Evolutionary conservation across 2,113 vertebrate genomes (phyloP), one percentile per base, ranked within the genome.

Genomic region (Anoplopoma fimbria): DNA sequence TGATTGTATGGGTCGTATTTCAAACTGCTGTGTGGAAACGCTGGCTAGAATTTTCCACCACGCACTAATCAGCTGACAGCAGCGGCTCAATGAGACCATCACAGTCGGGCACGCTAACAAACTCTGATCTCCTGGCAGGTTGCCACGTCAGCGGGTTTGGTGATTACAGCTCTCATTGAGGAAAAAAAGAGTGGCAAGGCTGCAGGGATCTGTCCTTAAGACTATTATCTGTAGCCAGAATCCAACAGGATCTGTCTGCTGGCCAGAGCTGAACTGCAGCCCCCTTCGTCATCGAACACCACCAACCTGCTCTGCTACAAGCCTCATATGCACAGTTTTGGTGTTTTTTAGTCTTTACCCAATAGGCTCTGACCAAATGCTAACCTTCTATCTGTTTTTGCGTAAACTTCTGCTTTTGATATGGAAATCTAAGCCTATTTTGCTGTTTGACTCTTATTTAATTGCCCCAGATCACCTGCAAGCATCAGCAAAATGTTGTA

Each of bases 161-260:
- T 75, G 83, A 82, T 76, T 65, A 73, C 29, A 33, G 69, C 29
- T 47, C 49, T 85, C 15, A 81, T 71, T 81, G 68, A 79, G 79
- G 65, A 76, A 82, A 89, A 69, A 76, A 82, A 89, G 69, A 71
- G 34, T 68, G 42, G 36, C 79, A 1, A 1, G 60, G 70, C 64
- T 69, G 77, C 71, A 69, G 62, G 27, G 78, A 78, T 82, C 78
- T 57, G 64, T 53, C 70, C 75, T 63, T 76, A 87, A 85, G 79
- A 77, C 74, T 14, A 72, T 81, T 82, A 81, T 84, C 87, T 87
- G 72, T 1, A 60, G 62, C 79, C 53, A 19, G 36, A 76, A 83
- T 88, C 82, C 77, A 23, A 61, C 63, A 49, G 67, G 71, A 82
- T 86, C 58, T 61, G 4, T 60, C 51, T 10, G 63, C 55, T 58